Evolutionary conservation across 2,888 invertebrate genomes (phyloP).

Genomic region (Lasioglossum figueresi): DNA sequence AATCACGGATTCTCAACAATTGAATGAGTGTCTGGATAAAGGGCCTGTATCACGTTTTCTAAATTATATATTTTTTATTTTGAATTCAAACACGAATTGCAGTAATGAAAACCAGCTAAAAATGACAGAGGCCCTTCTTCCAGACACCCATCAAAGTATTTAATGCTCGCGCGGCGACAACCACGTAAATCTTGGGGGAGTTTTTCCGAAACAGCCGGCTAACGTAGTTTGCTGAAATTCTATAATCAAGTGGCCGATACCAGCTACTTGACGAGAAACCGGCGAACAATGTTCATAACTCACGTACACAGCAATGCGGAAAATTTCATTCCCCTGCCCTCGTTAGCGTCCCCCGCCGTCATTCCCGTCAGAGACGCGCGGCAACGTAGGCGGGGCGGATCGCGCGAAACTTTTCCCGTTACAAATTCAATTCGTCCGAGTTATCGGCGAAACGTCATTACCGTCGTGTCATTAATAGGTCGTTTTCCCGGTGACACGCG

Average conservation of each 20-base stretch:
- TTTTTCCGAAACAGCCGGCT: slow-evolving; percentile 29
- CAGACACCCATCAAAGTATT: no score
- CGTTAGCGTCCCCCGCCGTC: slow-evolving; percentile 28
- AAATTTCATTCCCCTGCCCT: slow-evolving; percentile 24
- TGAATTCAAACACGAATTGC: no score
- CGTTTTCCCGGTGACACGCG: slow-evolving; percentile 12
- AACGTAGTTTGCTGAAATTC: slow-evolving; percentile 44
- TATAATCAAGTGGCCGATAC: slow-evolving; percentile 42
- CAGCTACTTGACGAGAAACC: slow-evolving; percentile 1
- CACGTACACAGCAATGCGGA: slow-evolving; percentile 24
- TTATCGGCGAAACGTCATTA: slow-evolving; percentile 7
- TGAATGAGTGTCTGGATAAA: no score
- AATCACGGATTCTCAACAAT: background rate
- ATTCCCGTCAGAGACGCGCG: background rate
- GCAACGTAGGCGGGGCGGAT: background rate
- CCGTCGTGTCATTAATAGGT: slow-evolving; percentile 23
- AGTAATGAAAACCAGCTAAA: no score
- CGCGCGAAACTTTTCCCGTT: slow-evolving; percentile 21
- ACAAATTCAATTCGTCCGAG: slow-evolving; percentile 39
- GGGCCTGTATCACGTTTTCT: no score
- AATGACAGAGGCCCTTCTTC: no score
- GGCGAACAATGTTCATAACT: slow-evolving; percentile 46
- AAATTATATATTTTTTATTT: no score
- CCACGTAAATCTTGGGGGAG: slow-evolving; percentile 30
- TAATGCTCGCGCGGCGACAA: background rate